A percentile compares a stretch with the other conserved stretches of the same genome.
Conservation (phyloP, 2,113 vertebrate genomes). For the Bungarus multicinctus region DNA sequence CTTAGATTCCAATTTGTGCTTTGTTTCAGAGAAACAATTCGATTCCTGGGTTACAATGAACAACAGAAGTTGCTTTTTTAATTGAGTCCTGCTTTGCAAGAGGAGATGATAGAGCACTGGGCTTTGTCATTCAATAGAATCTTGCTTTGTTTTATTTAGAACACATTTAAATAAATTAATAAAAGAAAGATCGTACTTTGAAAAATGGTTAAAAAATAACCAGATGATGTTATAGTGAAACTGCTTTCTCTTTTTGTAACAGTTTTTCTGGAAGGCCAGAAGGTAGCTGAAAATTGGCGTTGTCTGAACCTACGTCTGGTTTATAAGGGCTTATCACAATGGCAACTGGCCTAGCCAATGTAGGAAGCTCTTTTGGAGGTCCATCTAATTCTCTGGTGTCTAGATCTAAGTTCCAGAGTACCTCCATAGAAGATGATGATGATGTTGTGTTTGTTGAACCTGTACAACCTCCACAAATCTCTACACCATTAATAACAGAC, state of each 20-base stretch:
- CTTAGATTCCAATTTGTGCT: neutral
- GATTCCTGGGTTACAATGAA: neutral
- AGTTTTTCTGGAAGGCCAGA: slow-evolving; percentile 79
- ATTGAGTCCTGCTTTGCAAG: neutral
- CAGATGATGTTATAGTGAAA: neutral
- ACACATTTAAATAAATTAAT: neutral
- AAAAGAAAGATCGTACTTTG: neutral
- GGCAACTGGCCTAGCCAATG: slow-evolving; percentile 83
- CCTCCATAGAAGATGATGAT: slow-evolving; percentile 80
- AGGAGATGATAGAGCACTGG: neutral
- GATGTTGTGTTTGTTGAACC: slow-evolving; percentile 93
- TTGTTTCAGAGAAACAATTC: neutral
- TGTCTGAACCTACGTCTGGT: slow-evolving; percentile 69
- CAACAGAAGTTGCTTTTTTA: neutral
- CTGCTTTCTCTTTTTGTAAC: slow-evolving; percentile 53
- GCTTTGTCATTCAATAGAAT: neutral
- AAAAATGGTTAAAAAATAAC: neutral
- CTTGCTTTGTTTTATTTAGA: neutral
- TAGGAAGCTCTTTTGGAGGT: slow-evolving; percentile 77
- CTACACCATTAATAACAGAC: slow-evolving; percentile 60
- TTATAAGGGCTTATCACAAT: slow-evolving; percentile 76
- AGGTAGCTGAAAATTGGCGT: slow-evolving; percentile 76
- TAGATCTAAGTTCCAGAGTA: slow-evolving; percentile 74
- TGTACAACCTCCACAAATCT: slow-evolving; percentile 69
- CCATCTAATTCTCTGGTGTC: slow-evolving; percentile 70